phyloP scores from a whole-genome alignment of 2,888 invertebrate species.

The Agapostemon virescens region DNA sequence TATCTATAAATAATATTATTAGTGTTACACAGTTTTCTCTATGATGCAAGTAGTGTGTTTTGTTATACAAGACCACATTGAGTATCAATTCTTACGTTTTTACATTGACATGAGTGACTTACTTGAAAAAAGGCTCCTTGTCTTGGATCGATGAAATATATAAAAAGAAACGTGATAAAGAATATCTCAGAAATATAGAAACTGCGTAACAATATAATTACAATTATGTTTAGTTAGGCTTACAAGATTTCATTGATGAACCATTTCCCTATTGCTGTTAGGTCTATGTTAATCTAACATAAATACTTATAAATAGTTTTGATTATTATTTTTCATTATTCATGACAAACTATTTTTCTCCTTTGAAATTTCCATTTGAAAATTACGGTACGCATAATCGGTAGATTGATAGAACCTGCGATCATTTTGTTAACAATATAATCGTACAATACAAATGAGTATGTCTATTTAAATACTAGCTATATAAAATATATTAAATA shows the following conservation, averaged over 20 bases:
- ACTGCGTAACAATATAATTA: conserved; percentile 27
- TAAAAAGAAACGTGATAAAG: not conserved
- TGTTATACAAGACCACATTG: conserved; percentile 39
- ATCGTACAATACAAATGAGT: conserved; percentile 3
- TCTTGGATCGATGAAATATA: not conserved
- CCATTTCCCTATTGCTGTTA: conserved; percentile 17
- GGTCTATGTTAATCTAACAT: conserved; percentile 23
- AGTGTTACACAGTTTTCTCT: conserved; percentile 41
- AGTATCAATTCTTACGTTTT: conserved; percentile 16
- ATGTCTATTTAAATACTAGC: conserved; percentile 1
- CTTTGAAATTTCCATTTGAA: conserved; percentile 5
- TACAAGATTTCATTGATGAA: conserved; percentile 9
- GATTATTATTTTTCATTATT: conserved; percentile 40
- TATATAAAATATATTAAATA: conserved; percentile 23
- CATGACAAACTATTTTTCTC: conserved; percentile 7
- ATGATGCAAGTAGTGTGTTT: conserved; percentile 26
- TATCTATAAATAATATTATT: conserved; percentile 44
- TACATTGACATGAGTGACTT: conserved; percentile 4
- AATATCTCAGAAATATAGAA: conserved; percentile 5
- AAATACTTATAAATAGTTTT: conserved; percentile 46
- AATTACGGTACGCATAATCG: not conserved
- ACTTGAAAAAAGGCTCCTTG: not conserved
- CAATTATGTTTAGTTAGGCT: conserved; percentile 14
- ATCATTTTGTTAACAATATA: not conserved
- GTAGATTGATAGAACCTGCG: not conserved